Percentiles rank a stretch among this genome's conserved stretches.
These are phyloP conservation scores for Protomyctophum bolini DNA, from an alignment of 2,113 vertebrate genomes.

Conservation along the genomic window DNA sequence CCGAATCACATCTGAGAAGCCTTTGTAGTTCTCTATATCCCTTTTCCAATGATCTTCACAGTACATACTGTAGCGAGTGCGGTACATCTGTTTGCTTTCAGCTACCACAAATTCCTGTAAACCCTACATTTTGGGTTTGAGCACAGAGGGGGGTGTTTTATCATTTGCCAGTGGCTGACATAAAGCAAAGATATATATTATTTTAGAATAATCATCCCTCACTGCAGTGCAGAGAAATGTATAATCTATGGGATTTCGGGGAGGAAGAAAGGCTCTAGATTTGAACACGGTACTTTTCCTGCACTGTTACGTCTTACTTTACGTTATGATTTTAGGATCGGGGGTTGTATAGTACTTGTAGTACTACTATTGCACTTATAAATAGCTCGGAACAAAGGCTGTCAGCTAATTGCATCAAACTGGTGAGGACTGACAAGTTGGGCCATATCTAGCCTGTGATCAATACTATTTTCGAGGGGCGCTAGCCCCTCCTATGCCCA, in stretches of 20 bases:
- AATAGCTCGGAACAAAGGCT: too few relatives aligned
- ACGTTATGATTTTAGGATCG: too few relatives aligned
- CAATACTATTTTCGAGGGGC: too few relatives aligned
- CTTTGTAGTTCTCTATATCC: constrained; percentile 6
- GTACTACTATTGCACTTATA: too few relatives aligned
- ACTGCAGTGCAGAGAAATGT: constrained; percentile 6
- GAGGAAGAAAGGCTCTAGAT: not conserved
- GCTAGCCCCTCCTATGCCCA: too few relatives aligned
- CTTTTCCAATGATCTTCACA: constrained; percentile 21
- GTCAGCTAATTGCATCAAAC: too few relatives aligned
- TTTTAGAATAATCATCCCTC: not conserved
- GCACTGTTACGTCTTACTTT: too few relatives aligned
- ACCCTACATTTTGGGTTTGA: constrained; percentile 22
- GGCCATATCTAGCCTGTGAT: too few relatives aligned
- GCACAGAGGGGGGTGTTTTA: constrained; percentile 19
- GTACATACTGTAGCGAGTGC: not conserved
- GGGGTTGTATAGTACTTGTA: too few relatives aligned
- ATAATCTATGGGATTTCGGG: constrained; percentile 29
- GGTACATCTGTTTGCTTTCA: constrained; percentile 46
- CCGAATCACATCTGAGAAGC: not conserved
- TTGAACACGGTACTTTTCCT: too few relatives aligned
- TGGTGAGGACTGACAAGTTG: too few relatives aligned
- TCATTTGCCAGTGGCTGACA: constrained; percentile 31
- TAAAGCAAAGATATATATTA: constrained; percentile 4
- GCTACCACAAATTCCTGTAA: constrained; percentile 26